Evolutionary conservation across 2,888 invertebrate species (phyloP), one percentile per base, ranked within the genome.

Genomic region (Pterostichus niger): DNA sequence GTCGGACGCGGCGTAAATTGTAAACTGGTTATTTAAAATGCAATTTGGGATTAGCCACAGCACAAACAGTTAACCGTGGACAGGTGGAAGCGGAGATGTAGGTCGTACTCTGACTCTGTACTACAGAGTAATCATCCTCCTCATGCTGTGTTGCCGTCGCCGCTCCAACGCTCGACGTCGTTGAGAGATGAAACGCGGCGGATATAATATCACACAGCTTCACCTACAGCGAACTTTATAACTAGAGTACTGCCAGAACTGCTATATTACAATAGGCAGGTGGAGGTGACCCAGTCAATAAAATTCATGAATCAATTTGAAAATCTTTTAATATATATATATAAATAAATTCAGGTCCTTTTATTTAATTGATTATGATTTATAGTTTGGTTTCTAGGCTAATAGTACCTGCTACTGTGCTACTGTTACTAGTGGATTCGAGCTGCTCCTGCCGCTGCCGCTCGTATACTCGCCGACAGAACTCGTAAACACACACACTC

Each of bases 21-120:
- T 79, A 79, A 79, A 79, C 71, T 78, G 75, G 79, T 82, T 84
- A 84, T 83, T 84, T 84, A 84, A 84, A 84, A 84, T 84, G 84
- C 84, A 84, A 79, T 84, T 82, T 84, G 77, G 79, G 79, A 82
- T 84, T 79, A 79, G 59, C 59, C 59, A 17, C 24, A 44, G 54
- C 76, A 54, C 54, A 76, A 76, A 76, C 76, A 76, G 59, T 59
- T 77, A 77, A 76, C 44, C 44, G 59, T 59, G 77, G 77, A 77
- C 77, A 77, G 44, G 59, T 59, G 31, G 64, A 64, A 11, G 35
- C 11, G 11, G 33, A 31, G 64, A 35, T 64, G 64, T 31, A 33
- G 17, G 17, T 64, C 35, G 56, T 56, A 56, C 4, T 56, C 17
- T 17, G 56, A 40, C 40, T 40, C 40, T 40, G 24, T 52, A 17